phyloP scores from a whole-genome alignment of 2,797 vertebrate genomes.

The Typhlichthys subterraneus region DNA sequence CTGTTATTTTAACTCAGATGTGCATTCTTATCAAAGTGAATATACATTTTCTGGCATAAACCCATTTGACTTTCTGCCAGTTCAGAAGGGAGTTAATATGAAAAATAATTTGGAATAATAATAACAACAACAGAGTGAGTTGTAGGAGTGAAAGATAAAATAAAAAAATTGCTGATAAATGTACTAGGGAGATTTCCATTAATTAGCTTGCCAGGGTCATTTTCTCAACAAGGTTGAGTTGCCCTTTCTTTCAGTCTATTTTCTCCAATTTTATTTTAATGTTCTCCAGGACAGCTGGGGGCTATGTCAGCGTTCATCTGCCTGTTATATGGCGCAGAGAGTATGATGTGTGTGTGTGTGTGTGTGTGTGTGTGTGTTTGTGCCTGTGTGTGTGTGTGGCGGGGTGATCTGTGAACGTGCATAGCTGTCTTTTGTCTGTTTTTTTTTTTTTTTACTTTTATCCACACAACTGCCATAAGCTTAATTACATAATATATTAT shows the following conservation, averaged over 20 bases:
- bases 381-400: conserved; percentile 20
- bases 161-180: conserved; percentile 41
- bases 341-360: conserved; percentile 15
- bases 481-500: too few species aligned
- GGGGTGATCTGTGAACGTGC: not conserved
- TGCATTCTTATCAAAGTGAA: conserved; percentile 17
- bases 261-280: conserved; percentile 67
- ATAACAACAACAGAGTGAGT: conserved; percentile 16
- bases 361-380: conserved; percentile 18
- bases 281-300: conserved; percentile 70
- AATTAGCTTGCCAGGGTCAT: conserved; percentile 46
- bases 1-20: conserved; percentile 29
- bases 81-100: conserved; percentile 9
- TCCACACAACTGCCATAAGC: too few species aligned
- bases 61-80: conserved; percentile 25
- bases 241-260: conserved; percentile 31
- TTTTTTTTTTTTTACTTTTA: not conserved
- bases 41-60: conserved; percentile 11
- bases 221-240: conserved; percentile 53
- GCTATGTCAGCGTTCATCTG: conserved; percentile 71
- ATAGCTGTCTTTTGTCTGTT: conserved; percentile 8
- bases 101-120: conserved; percentile 28
- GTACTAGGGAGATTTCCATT: conserved; percentile 43
- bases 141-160: conserved; percentile 40
- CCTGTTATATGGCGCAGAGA: conserved; percentile 60